Base-by-base conservation (phyloP, 1,140 invertebrate species). In the Papilio helenus region DNA sequence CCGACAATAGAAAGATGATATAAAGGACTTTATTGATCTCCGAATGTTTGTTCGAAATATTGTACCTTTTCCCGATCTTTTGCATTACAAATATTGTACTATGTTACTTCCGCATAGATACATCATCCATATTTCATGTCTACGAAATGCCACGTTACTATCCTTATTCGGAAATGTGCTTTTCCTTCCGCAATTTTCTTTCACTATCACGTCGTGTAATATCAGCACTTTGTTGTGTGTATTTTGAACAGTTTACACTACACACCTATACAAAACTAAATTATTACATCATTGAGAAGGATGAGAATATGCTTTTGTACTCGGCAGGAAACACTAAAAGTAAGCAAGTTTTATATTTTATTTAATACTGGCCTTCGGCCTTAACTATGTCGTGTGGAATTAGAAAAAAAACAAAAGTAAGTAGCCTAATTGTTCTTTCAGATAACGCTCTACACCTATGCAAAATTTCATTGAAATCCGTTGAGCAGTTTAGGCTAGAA, bases 111-210 rank as follows among this genome's bases (percentile, higher is more conserved):
- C 23, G 12, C 26, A 61, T 23, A 61, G 9, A 61, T 61, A 61
- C 58, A 61, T 55, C 51, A 55, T 61, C 51, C 51, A 55, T 55
- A 55, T 55, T 55, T 55, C 51, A 55, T 55, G 18, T 55, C 51
- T 55, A 20, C n/a, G 51, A 55, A 55, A 49, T 18, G 16, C 14
- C 16, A 18, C 46, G 46, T 8, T 16, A 18, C 16, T 49, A 49
- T 49, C 46, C 16, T 49, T 49, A 18, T 18, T 49, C 46, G 14
- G 16, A 49, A 49, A 20, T 55, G 51, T 55, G 51, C 51, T 55
- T 55, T 55, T 55, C 51, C 51, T 55, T 55, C 51, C 51, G 51
- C 51, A 55, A 55, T 55, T 55, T 55, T 55, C 51, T 55, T 20
- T 55, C 51, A 55, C 18, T 20, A n/a, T 55, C 18, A 55, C 1